These are phyloP conservation scores for Belonocnema kinseyi DNA, from an alignment of 1,140 invertebrate species.

Conservation along the genomic window DNA sequence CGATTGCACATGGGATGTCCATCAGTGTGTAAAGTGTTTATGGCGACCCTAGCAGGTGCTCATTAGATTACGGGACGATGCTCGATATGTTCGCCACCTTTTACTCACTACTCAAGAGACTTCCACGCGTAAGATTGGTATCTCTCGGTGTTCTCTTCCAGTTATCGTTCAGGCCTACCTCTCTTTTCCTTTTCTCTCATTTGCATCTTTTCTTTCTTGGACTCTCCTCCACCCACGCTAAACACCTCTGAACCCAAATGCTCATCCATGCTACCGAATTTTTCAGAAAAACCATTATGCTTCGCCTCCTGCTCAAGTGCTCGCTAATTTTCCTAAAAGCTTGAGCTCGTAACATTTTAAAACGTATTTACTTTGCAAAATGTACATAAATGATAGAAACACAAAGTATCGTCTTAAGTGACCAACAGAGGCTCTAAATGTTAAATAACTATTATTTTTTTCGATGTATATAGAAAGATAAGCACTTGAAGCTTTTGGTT, in stretches of 20 bases:
- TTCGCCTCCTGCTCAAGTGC: not conserved
- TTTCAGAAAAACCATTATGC: not conserved
- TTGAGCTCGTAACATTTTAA: not conserved
- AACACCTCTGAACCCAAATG: slow-evolving; percentile 3
- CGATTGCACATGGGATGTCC: slow-evolving; percentile 54
- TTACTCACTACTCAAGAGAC: slow-evolving; percentile 71
- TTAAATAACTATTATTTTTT: not conserved
- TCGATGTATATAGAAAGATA: too few relatives aligned
- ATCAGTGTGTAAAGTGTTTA: slow-evolving; percentile 66
- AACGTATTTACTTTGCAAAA: not conserved
- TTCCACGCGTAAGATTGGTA: slow-evolving; percentile 67
- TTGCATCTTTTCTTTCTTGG: slow-evolving; percentile 18
- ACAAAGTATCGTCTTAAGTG: not conserved
- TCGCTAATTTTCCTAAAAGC: slow-evolving; percentile 8
- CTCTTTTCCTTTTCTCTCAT: slow-evolving; percentile 5
- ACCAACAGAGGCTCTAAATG: not conserved
- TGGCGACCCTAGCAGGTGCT: slow-evolving; percentile 70
- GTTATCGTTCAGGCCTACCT: slow-evolving; percentile 4
- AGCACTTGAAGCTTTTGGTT: too few relatives aligned
- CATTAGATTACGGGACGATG: slow-evolving; percentile 72
- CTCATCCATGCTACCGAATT: slow-evolving; percentile 20
- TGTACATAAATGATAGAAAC: not conserved
- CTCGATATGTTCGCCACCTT: slow-evolving; percentile 72
- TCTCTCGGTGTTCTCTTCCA: slow-evolving; percentile 56
- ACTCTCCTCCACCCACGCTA: slow-evolving; percentile 11